Conservation (phyloP, 2,888 invertebrate species). For the Oxyscelio sp. region DNA sequence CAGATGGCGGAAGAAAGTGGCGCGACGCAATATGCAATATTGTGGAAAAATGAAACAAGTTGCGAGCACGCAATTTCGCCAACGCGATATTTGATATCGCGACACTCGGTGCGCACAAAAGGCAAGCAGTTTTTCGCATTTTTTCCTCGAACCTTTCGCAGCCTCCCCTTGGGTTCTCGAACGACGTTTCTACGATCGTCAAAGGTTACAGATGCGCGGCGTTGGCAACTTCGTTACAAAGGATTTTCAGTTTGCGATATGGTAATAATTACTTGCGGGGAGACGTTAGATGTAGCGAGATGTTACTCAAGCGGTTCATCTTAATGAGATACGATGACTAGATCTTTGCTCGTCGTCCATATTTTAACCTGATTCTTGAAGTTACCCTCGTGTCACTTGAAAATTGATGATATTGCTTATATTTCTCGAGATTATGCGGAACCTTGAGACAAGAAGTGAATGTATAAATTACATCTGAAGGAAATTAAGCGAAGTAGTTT, state of each 20-base stretch:
- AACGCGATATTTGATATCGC: slow-evolving; percentile 46
- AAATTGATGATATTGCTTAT: slow-evolving; percentile 29
- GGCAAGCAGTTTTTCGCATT: neutral
- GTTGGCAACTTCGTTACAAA: too few relatives aligned
- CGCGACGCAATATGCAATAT: slow-evolving; percentile 61
- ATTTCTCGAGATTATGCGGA: neutral
- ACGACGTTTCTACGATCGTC: neutral
- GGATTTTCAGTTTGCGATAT: too few relatives aligned
- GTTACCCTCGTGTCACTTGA: neutral
- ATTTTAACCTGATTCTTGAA: neutral
- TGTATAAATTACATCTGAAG: neutral
- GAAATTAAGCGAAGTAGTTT: neutral
- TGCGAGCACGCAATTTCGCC: slow-evolving; percentile 58
- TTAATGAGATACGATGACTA: neutral
- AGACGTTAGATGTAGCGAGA: too few relatives aligned
- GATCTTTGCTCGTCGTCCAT: neutral
- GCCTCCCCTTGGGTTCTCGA: too few relatives aligned
- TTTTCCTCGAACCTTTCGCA: too few relatives aligned
- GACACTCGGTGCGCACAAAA: slow-evolving; percentile 28
- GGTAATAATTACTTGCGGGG: too few relatives aligned
- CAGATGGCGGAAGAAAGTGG: slow-evolving; percentile 60
- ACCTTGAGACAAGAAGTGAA: neutral
- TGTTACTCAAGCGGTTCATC: too few relatives aligned
- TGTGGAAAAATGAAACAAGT: slow-evolving; percentile 49
- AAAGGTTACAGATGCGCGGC: too few relatives aligned